Evolutionary conservation across 1,140 invertebrate genomes (phyloP).

Genomic region (Drosophila sucinea): DNA sequence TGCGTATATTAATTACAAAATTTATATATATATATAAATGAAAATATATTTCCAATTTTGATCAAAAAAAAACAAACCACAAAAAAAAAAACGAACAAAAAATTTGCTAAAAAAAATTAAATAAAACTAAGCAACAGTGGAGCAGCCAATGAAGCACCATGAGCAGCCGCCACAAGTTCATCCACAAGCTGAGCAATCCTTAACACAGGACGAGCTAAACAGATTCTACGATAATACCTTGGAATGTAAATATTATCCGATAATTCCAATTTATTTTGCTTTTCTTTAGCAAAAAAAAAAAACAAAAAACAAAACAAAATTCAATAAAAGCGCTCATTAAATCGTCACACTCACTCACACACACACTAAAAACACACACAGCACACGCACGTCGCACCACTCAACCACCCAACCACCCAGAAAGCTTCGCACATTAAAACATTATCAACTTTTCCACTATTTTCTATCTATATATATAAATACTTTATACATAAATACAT

Average conservation of each 20-base stretch:
- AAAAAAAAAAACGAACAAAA: constrained; percentile 48
- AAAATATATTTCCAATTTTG: constrained; percentile 49
- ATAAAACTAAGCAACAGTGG: constrained; percentile 56
- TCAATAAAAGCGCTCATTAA: constrained; percentile 10
- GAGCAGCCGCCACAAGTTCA: constrained; percentile 34
- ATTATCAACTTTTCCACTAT: constrained; percentile 9
- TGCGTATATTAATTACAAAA: constrained; percentile 2
- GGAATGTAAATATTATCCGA: constrained; percentile 86
- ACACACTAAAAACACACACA: constrained; percentile 19
- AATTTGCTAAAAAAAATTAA: constrained; percentile 46
- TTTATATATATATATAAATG: background rate
- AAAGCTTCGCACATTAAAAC: constrained; percentile 2
- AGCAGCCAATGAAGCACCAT: constrained; percentile 29
- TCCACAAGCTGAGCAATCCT: constrained; percentile 65
- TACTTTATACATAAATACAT: background rate
- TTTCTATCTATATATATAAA: constrained; percentile 2
- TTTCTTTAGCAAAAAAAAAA: constrained; percentile 17
- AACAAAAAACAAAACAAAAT: background rate
- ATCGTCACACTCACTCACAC: constrained; percentile 1
- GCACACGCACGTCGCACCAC: constrained; percentile 23
- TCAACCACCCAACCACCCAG: background rate
- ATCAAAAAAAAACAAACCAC: constrained; percentile 19
- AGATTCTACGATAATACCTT: constrained; percentile 90
- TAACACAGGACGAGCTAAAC: constrained; percentile 89
- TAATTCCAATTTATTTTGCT: constrained; percentile 24